Evolutionary conservation across 2,113 vertebrate genomes (phyloP), one percentile per base, ranked within the genome.

Genomic region (Propithecus coquereli): DNA sequence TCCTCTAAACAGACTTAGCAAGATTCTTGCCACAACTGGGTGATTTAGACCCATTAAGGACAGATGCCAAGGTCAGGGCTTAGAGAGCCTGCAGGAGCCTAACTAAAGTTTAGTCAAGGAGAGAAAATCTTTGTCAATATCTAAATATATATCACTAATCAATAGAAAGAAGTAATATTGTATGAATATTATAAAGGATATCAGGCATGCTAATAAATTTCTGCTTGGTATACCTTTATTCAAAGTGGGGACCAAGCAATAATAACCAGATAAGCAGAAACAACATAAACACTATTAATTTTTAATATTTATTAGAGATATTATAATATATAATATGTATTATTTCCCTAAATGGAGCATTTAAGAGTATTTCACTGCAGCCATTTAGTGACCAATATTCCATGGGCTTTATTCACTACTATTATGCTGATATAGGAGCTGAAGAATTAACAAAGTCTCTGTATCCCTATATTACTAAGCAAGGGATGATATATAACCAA

Each of bases 241-340:
- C 81, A 87, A 80, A 94, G 37, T 32, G 17, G 10, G 34, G 68
- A 83, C 63, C 43, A 68, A 90, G 27, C 8, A 73, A 54, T 81
- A 85, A 76, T 45, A 95, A 89, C 23, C 52, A 95, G 34, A 77
- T 45, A 10, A 40, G 14, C 79, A 93, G 68, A 96, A 92, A 89
- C 6, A 76, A 4, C 17, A 70, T 32, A 81, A 52, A 47, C 14
- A 77, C 6, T 87, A 63, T 85, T 81, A 14, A 25, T 71, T 96
- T 27, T 77, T 82, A 52, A 83, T 79, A 86, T 59, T 82, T 80
- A 57, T 45, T 66, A 34, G 23, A 76, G 54, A 1, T 40, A 22
- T 66, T 57, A 57, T 40, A 22, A 59, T 57, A 57, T 57, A 70
- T 54, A 27, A 70, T 57, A 70, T 54, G 22, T 43, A 73, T 86